A percentile compares a stretch with the other conserved stretches of the same genome.
These are phyloP conservation scores for Strongylocentrotus purpuratus DNA, from an alignment of 35 echinoderm and acorn worm species.

Conservation along the genomic window DNA sequence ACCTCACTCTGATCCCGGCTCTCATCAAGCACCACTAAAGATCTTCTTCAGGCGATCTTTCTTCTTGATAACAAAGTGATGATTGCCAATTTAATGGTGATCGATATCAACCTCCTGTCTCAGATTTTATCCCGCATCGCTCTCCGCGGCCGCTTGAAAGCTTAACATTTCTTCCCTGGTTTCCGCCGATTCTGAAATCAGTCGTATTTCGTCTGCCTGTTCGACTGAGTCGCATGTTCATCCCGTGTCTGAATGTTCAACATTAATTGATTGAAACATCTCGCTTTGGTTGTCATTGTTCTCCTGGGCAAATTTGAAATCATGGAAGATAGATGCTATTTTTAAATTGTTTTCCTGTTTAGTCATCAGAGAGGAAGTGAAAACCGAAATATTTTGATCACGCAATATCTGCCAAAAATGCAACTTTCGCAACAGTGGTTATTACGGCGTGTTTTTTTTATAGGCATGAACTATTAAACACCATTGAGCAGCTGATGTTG, in stretches of 20 bases:
- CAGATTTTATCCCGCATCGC: neutral
- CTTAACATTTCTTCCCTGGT: neutral
- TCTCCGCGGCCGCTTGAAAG: neutral
- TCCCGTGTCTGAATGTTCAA: neutral
- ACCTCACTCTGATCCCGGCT: neutral
- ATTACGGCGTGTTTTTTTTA: neutral
- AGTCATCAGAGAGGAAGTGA: neutral
- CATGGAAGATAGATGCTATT: neutral
- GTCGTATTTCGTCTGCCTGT: neutral
- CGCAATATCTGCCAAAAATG: neutral
- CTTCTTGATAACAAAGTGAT: neutral
- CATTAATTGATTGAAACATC: neutral
- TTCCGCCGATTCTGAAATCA: neutral
- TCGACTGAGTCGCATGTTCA: neutral
- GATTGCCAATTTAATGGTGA: slow-evolving; percentile 17
- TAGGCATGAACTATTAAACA: neutral
- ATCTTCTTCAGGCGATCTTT: neutral
- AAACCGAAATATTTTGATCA: neutral
- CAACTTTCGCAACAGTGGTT: neutral
- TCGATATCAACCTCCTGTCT: neutral
- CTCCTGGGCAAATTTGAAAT: neutral
- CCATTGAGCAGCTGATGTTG: neutral
- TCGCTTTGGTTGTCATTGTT: neutral
- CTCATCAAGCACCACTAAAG: slow-evolving; percentile 2
- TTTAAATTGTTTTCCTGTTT: neutral